Conservation (phyloP, 37 sponge, comb jelly and placozoan species). For the Cliona cf. orientalis region DNA sequence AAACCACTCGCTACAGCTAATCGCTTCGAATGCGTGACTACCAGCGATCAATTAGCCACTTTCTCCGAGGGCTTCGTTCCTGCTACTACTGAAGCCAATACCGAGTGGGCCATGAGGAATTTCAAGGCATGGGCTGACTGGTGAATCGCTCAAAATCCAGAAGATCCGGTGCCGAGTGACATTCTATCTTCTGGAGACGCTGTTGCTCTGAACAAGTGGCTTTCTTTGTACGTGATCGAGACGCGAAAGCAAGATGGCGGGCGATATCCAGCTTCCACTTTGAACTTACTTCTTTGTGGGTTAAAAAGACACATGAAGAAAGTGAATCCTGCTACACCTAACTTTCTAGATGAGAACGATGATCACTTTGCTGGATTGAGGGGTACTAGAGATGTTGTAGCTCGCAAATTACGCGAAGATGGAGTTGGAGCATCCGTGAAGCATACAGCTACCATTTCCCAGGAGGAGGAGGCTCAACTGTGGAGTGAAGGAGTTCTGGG, state of each 20-base stretch:
- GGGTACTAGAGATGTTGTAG: not conserved
- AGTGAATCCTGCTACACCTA: not conserved
- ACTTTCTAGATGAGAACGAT: conserved; percentile 14
- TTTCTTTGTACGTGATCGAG: not conserved
- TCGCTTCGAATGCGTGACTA: not conserved
- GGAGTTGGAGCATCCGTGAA: conserved; percentile 18
- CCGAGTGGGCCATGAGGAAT: not conserved
- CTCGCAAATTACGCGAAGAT: not conserved
- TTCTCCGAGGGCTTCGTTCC: conserved; percentile 2
- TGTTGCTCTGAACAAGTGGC: not conserved
- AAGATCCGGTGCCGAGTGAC: conserved; percentile 1
- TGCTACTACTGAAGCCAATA: not conserved
- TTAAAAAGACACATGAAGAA: conserved; percentile 2
- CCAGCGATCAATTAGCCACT: not conserved
- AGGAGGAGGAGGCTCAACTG: conserved; percentile 16
- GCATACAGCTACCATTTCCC: conserved; percentile 7
- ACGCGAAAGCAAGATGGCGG: not conserved
- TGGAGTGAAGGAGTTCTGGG: conserved; percentile 28
- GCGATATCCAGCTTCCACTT: not conserved
- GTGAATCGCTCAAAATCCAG: not conserved
- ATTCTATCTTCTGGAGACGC: not conserved
- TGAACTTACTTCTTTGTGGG: not conserved
- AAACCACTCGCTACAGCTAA: not conserved
- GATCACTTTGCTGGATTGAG: not conserved
- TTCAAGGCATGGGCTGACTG: not conserved